A percentile compares a stretch with the other conserved stretches of the same genome.
Evolutionary conservation across 2,888 invertebrate genomes (phyloP).

Genomic region (Podabrus alpinus): DNA sequence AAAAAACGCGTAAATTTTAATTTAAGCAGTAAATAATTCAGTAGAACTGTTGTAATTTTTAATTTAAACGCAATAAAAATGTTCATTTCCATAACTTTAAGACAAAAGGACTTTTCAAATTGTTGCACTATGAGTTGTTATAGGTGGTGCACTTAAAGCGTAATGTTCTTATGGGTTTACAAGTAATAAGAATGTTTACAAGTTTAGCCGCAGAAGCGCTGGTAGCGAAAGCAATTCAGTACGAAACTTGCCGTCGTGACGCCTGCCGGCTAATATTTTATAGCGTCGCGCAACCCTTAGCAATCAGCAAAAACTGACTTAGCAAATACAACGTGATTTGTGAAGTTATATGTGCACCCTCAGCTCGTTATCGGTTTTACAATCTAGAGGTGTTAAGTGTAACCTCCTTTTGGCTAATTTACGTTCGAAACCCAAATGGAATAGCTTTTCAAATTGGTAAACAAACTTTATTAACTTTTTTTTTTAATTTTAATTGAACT

Average conservation of each 20-base stretch:
- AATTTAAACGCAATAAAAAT: background rate
- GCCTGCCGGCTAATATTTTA: conserved; percentile 26
- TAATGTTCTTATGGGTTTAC: conserved; percentile 26
- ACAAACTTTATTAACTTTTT: conserved; percentile 1
- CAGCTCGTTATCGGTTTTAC: conserved; percentile 15
- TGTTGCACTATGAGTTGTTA: background rate
- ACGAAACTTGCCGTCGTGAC: conserved; percentile 25
- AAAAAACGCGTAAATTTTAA: background rate
- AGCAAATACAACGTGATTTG: conserved; percentile 17
- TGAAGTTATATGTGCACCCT: conserved; percentile 16
- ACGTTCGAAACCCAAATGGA: background rate
- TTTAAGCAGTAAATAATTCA: background rate
- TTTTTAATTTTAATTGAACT: background rate
- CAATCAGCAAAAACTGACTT: conserved; percentile 26
- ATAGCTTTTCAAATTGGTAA: conserved; percentile 3
- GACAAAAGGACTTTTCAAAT: background rate
- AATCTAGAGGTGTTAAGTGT: conserved; percentile 19
- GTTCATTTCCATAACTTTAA: background rate
- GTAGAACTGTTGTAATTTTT: background rate
- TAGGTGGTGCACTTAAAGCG: conserved; percentile 17
- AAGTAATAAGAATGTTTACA: conserved; percentile 26
- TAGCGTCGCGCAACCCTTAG: conserved; percentile 24
- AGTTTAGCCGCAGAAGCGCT: conserved; percentile 29
- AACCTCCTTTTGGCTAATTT: conserved; percentile 1
- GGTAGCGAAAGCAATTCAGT: conserved; percentile 22